These are phyloP conservation scores for Acrobasis repandana DNA, from an alignment of 2,888 invertebrate species.

Conservation along the genomic window DNA sequence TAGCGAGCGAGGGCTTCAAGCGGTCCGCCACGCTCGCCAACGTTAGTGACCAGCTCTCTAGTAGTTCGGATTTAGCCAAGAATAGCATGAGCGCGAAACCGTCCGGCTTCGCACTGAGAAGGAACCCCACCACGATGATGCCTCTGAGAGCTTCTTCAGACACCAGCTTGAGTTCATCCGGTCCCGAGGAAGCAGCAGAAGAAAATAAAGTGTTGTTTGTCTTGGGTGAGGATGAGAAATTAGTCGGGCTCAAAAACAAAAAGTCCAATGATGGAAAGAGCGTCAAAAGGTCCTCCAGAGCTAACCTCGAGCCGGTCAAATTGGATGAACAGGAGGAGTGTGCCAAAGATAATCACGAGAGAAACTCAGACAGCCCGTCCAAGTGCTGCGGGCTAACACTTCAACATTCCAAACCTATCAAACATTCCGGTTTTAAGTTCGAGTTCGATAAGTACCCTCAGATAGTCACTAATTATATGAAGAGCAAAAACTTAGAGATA, in stretches of 20 bases:
- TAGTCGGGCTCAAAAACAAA: constrained; percentile 85
- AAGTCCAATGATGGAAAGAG: constrained; percentile 65
- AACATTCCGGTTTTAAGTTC: constrained; percentile 88
- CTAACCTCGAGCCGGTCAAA: constrained; percentile 49
- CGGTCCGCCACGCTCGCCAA: constrained; percentile 63
- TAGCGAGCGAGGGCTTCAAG: constrained; percentile 58
- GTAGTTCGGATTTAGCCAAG: constrained; percentile 47
- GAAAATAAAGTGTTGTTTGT: constrained; percentile 85
- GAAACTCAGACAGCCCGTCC: constrained; percentile 59
- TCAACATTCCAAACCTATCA: constrained; percentile 83
- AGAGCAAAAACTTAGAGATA: constrained; percentile 87
- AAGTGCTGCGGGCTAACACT: constrained; percentile 77
- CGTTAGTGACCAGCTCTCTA: constrained; percentile 70
- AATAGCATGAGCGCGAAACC: constrained; percentile 45
- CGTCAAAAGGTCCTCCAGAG: constrained; percentile 69
- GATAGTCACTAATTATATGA: constrained; percentile 89
- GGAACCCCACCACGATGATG: constrained; percentile 61
- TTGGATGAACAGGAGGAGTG: constrained; percentile 42
- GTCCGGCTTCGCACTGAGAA: constrained; percentile 48
- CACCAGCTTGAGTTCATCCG: constrained; percentile 62
- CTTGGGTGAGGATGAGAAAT: constrained; percentile 86
- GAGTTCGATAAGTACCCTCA: constrained; percentile 89
- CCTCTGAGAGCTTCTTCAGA: constrained; percentile 58
- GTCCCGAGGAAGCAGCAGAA: constrained; percentile 54
- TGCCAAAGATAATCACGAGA: constrained; percentile 46